Conservation (phyloP, 2,797 vertebrate species). For the Sebastes diaconus region DNA sequence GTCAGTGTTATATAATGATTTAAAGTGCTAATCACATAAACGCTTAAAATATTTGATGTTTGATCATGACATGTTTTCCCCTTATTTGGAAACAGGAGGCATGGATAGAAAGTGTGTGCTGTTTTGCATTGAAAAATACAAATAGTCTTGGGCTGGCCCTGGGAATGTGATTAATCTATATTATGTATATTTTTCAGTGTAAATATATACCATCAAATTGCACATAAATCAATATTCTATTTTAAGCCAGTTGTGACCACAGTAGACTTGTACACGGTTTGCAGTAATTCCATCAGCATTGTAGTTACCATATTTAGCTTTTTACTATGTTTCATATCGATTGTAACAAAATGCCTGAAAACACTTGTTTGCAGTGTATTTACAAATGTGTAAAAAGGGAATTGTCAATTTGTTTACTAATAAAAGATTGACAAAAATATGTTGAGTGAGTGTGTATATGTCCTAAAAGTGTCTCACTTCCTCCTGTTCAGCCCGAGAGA, state of each 20-base stretch:
- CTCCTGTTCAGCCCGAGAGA: background rate
- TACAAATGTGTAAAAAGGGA: slow-evolving; percentile 82
- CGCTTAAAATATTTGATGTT: slow-evolving; percentile 56
- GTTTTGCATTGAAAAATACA: slow-evolving; percentile 77
- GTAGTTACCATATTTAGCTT: slow-evolving; percentile 75
- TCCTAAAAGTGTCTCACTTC: background rate
- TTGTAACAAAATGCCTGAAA: slow-evolving; percentile 74
- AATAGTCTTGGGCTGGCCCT: slow-evolving; percentile 93
- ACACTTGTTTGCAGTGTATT: slow-evolving; percentile 70
- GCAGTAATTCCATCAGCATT: slow-evolving; percentile 68
- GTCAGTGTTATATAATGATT: slow-evolving; percentile 50
- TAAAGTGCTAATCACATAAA: slow-evolving; percentile 63
- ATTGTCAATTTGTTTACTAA: slow-evolving; percentile 78
- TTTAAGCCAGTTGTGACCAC: slow-evolving; percentile 45
- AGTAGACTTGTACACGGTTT: slow-evolving; percentile 57
- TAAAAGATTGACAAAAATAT: slow-evolving; percentile 70
- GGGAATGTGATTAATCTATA: slow-evolving; percentile 79
- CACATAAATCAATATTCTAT: slow-evolving; percentile 59
- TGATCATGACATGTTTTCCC: slow-evolving; percentile 25
- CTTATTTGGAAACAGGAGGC: slow-evolving; percentile 61
- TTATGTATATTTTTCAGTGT: slow-evolving; percentile 82
- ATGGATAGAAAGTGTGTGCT: slow-evolving; percentile 65
- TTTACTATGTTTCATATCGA: slow-evolving; percentile 73
- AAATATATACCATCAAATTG: slow-evolving; percentile 63
- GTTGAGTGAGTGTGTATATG: background rate